phyloP scores from a whole-genome alignment of 1,140 invertebrate genomes.

The Ceratoteleas bidentatus region DNA sequence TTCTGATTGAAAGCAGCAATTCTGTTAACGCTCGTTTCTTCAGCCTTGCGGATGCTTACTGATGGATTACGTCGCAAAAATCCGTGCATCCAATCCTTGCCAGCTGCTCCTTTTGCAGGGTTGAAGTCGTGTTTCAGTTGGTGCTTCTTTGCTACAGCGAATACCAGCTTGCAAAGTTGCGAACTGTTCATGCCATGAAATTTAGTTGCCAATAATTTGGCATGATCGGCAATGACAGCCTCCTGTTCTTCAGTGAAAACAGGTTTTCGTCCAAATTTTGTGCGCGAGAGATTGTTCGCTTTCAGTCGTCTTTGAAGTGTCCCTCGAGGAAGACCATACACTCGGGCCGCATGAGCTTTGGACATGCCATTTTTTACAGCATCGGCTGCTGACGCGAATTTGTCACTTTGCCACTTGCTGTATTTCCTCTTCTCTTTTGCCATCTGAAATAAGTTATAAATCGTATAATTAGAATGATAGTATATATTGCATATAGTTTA shows the following conservation, averaged over 20 bases:
- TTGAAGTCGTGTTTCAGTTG: not conserved
- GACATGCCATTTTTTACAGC: not conserved
- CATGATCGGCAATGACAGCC: not conserved
- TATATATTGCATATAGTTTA: not conserved
- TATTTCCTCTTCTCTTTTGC: not conserved
- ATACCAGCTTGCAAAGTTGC: not conserved
- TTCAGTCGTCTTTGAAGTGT: not conserved
- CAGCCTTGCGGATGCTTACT: not conserved
- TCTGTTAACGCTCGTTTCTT: not conserved
- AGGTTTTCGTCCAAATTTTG: not conserved
- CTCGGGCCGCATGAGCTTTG: not conserved
- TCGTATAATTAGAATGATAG: not conserved
- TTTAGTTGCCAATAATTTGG: not conserved
- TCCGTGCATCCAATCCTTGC: conserved; percentile 1
- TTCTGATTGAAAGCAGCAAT: not conserved
- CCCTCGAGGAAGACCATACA: not conserved
- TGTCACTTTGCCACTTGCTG: not conserved
- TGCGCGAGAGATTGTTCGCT: not conserved
- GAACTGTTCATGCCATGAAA: not conserved
- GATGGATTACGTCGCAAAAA: not conserved
- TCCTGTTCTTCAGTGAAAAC: not conserved
- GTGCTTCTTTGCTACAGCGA: not conserved
- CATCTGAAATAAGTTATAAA: not conserved
- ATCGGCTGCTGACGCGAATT: not conserved
- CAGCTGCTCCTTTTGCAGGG: not conserved